These are phyloP conservation scores for Dipodomys stephensi DNA, from an alignment of 2,113 vertebrate species.

Conservation along the genomic window DNA sequence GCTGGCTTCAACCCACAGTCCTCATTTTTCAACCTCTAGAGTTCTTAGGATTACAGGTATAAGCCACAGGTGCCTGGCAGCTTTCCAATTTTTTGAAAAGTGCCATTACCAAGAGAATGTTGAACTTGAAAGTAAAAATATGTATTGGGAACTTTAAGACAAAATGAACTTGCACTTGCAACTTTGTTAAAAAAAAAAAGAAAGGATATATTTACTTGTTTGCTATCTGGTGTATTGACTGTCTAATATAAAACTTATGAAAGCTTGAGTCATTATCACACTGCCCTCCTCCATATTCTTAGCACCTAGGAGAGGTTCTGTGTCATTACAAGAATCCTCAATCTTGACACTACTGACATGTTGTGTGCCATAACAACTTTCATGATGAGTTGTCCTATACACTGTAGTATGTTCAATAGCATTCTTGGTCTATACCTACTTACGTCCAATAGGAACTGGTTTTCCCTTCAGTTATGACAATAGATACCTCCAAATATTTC, in stretches of 20 bases:
- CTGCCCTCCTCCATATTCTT: not conserved
- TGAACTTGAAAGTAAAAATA: too few relatives aligned
- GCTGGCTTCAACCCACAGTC: too few relatives aligned
- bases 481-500: not conserved
- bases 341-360: not conserved
- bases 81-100: too few relatives aligned
- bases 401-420: not conserved
- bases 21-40: too few relatives aligned
- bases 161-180: too few relatives aligned
- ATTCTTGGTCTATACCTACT: not conserved
- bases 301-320: not conserved
- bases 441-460: not conserved
- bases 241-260: not conserved
- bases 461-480: not conserved
- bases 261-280: not conserved
- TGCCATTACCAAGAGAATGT: too few relatives aligned
- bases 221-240: not conserved
- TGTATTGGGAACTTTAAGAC: too few relatives aligned
- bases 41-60: too few relatives aligned
- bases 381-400: not conserved
- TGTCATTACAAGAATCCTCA: conserved; percentile 9
- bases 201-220: not conserved
- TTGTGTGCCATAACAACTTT: not conserved
- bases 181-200: not conserved
- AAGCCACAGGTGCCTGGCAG: too few relatives aligned